Conservation (phyloP, 2,888 invertebrate species). For the Harpalus rufipes region DNA sequence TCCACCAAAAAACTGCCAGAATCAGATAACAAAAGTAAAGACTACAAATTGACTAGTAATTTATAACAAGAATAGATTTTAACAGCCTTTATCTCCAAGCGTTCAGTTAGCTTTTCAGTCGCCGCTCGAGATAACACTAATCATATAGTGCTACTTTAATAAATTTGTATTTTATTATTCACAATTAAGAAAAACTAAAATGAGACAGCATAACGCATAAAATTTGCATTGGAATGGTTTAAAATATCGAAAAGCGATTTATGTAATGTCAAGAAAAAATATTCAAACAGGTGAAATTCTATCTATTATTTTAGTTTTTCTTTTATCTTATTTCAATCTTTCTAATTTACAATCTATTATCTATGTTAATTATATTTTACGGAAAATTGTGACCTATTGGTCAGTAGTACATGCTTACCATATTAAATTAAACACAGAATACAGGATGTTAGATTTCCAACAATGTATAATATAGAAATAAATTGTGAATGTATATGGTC, state of each 20-base stretch:
- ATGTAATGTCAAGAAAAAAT: not conserved
- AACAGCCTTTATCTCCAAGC: not conserved
- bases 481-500: too few species aligned
- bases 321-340: not conserved
- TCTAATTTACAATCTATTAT: too few species aligned
- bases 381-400: too few species aligned
- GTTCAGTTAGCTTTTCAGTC: not conserved
- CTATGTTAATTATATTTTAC: too few species aligned
- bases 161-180: not conserved
- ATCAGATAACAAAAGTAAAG: slow-evolving; percentile 2
- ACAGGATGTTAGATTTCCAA: too few species aligned
- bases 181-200: not conserved
- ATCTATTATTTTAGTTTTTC: not conserved
- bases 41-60: slow-evolving; percentile 6
- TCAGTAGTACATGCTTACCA: too few species aligned
- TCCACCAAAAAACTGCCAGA: slow-evolving; percentile 5
- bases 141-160: not conserved
- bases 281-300: slow-evolving; percentile 6
- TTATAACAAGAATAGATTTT: slow-evolving; percentile 4
- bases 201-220: not conserved
- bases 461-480: too few species aligned
- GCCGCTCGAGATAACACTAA: slow-evolving; percentile 1
- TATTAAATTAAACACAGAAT: too few species aligned
- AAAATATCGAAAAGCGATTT: not conserved
- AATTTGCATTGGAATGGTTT: not conserved